These are phyloP conservation scores for Dromas ardeola DNA, from an alignment of 2,113 vertebrate genomes.

Conservation along the genomic window DNA sequence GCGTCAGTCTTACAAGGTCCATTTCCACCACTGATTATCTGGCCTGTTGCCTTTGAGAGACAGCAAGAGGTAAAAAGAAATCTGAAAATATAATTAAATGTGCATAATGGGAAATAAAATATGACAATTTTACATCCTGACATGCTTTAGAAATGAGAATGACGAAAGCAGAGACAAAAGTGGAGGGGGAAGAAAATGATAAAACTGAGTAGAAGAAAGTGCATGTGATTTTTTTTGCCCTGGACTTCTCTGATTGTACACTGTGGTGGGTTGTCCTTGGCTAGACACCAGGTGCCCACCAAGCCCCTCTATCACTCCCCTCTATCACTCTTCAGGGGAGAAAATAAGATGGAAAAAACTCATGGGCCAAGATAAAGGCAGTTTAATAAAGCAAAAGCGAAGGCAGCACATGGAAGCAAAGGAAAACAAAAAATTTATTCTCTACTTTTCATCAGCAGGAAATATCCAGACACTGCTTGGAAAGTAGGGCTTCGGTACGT, in stretches of 20 bases:
- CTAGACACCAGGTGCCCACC: not conserved
- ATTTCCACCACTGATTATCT: not conserved
- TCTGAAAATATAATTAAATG: not conserved
- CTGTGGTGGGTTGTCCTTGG: not conserved
- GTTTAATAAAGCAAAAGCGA: not conserved
- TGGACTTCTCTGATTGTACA: not conserved
- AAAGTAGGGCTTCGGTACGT: not conserved
- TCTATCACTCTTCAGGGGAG: not conserved
- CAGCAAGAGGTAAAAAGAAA: not conserved
- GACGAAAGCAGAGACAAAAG: not conserved
- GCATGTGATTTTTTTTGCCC: not conserved
- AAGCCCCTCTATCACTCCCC: not conserved
- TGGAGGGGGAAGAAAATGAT: not conserved
- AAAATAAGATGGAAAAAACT: not conserved
- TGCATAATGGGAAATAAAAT: not conserved
- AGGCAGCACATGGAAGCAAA: not conserved
- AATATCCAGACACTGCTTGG: not conserved
- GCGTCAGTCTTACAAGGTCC: not conserved
- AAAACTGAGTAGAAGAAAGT: not conserved
- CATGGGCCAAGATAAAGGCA: not conserved
- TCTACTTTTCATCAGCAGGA: not conserved
- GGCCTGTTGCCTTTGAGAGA: not conserved
- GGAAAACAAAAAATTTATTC: not conserved
- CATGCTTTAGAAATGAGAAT: not conserved
- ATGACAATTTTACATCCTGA: not conserved